phyloP scores from a whole-genome alignment of 2,797 vertebrate genomes.

The Meriones psammophilus region DNA sequence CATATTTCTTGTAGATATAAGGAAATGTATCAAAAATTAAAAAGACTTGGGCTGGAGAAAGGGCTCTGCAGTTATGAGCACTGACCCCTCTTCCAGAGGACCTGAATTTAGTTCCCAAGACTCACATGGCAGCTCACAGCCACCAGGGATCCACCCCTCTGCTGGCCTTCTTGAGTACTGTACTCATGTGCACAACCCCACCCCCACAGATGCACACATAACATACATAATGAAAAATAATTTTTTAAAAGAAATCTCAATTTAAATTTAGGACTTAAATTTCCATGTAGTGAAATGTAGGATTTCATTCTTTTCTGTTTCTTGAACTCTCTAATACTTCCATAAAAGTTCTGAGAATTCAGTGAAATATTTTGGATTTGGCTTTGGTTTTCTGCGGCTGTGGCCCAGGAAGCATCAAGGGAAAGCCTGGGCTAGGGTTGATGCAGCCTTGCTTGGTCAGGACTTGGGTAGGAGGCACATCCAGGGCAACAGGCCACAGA shows the following conservation, averaged over 20 bases:
- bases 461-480: background rate
- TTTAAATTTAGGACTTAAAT: background rate
- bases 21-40: background rate
- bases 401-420: background rate
- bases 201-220: background rate
- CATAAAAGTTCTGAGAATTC: background rate
- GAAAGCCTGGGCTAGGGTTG: background rate
- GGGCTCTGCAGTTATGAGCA: background rate
- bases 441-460: background rate
- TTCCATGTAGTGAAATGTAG: background rate
- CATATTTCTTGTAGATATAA: constrained; percentile 19
- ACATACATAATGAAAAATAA: background rate
- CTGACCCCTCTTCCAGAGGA: background rate
- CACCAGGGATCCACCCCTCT: background rate
- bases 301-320: background rate
- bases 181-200: background rate
- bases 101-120: background rate
- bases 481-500: background rate
- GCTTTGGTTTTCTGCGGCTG: background rate
- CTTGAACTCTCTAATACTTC: background rate
- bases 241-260: background rate
- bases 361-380: background rate
- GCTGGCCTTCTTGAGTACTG: background rate
- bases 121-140: background rate
- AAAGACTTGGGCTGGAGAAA: background rate